Evolutionary conservation across 2,888 invertebrate species (phyloP).

Genomic region (Ochropacha duplaris): DNA sequence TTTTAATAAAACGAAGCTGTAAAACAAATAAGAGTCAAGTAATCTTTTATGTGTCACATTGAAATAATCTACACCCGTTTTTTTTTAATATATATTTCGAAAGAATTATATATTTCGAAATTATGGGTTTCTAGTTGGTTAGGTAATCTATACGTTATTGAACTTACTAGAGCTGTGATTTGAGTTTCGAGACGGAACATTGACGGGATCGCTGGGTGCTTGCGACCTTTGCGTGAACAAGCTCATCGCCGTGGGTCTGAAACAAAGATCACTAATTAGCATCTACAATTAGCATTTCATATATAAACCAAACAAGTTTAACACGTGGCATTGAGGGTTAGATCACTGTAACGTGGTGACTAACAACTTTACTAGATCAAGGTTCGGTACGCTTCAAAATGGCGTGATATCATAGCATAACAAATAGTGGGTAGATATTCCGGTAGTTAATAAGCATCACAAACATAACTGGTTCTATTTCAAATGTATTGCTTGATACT

Average conservation of each 20-base stretch:
- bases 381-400: background rate
- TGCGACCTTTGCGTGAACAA: slow-evolving; percentile 84
- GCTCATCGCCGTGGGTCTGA: slow-evolving; percentile 85
- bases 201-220: slow-evolving; percentile 84
- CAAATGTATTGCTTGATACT: background rate
- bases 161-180: slow-evolving; percentile 59
- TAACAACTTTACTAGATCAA: slow-evolving; percentile 1
- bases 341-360: slow-evolving; percentile 1
- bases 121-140: background rate
- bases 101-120: too few species aligned
- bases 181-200: slow-evolving; percentile 79
- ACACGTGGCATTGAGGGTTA: slow-evolving; percentile 2
- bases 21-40: too few species aligned
- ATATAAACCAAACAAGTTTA: background rate
- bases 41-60: too few species aligned
- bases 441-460: background rate
- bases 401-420: background rate
- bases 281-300: background rate
- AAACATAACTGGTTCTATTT: background rate
- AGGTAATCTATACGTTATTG: background rate
- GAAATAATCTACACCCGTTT: too few species aligned
- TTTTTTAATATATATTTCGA: too few species aligned
- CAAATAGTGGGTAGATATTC: background rate
- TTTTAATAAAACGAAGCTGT: too few species aligned
- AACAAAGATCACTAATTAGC: slow-evolving; percentile 17